Conservation (phyloP, 2,888 invertebrate genomes). For the Anagyrus pseudococci region DNA sequence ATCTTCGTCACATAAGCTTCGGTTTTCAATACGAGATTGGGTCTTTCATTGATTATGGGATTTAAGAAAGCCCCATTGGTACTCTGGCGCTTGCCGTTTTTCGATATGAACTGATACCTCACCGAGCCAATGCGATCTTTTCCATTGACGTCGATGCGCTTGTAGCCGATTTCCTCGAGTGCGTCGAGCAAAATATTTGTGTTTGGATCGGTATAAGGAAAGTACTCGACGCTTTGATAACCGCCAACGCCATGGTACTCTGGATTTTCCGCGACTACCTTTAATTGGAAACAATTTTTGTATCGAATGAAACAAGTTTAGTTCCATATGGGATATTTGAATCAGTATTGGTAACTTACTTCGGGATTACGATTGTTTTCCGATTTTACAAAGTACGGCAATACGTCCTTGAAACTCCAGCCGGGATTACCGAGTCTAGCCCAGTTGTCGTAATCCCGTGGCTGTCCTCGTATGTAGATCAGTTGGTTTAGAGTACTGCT, state of each 20-base stretch:
- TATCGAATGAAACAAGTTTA: too few relatives aligned
- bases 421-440: conserved; percentile 60
- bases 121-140: neutral
- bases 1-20: conserved; percentile 14
- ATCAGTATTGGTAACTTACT: neutral
- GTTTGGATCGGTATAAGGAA: conserved; percentile 7
- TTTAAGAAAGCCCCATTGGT: conserved; percentile 26
- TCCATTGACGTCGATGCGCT: conserved; percentile 12
- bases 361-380: conserved; percentile 53
- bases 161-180: conserved; percentile 14
- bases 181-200: conserved; percentile 1
- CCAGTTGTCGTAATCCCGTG: conserved; percentile 67
- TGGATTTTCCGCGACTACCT: conserved; percentile 2
- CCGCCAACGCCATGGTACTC: conserved; percentile 5
- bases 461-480: conserved; percentile 68
- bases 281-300: neutral
- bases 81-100: conserved; percentile 16
- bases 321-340: too few relatives aligned
- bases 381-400: conserved; percentile 62
- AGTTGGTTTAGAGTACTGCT: conserved; percentile 69
- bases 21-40: conserved; percentile 28
- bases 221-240: neutral
- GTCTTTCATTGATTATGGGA: conserved; percentile 33
- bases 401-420: conserved; percentile 64
- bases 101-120: conserved; percentile 3